A percentile compares a stretch with the other conserved stretches of the same genome.
Conservation (phyloP, 2,888 invertebrate species). For the Alloscopus bannaensis region DNA sequence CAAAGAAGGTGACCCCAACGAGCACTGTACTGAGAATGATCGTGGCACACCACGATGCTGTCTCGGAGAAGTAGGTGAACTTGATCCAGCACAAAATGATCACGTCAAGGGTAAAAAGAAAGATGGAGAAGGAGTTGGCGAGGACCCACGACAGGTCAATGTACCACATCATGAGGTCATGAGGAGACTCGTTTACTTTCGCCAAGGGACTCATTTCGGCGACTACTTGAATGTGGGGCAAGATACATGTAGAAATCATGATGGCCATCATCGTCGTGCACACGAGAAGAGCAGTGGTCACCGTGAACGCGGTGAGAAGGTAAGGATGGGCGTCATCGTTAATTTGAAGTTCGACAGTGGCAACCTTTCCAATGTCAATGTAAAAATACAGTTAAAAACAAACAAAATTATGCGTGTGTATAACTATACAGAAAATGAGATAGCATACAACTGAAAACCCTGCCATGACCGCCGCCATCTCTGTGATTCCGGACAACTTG, state of each 20-base stretch:
- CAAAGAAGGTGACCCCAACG: slow-evolving; percentile 67
- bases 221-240: slow-evolving; percentile 70
- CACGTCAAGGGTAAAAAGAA: slow-evolving; percentile 71
- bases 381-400: not conserved
- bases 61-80: slow-evolving; percentile 70
- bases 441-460: slow-evolving; percentile 68
- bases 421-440: not conserved
- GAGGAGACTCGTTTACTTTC: slow-evolving; percentile 67
- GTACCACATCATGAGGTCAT: slow-evolving; percentile 69
- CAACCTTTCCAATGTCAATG: slow-evolving; percentile 59
- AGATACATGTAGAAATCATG: slow-evolving; percentile 72
- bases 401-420: not conserved
- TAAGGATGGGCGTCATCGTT: slow-evolving; percentile 72
- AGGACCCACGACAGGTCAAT: slow-evolving; percentile 72
- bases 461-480: slow-evolving; percentile 71
- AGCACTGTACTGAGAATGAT: slow-evolving; percentile 69
- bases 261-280: slow-evolving; percentile 65
- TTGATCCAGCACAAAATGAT: slow-evolving; percentile 72
- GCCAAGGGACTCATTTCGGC: slow-evolving; percentile 63
- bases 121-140: slow-evolving; percentile 69
- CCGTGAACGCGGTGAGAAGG: slow-evolving; percentile 70
- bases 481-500: slow-evolving; percentile 69
- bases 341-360: slow-evolving; percentile 72
- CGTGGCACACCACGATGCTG: slow-evolving; percentile 59
- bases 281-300: slow-evolving; percentile 63